Conservation (phyloP, 2,797 vertebrate genomes). For the Pelobates cultripes region DNA sequence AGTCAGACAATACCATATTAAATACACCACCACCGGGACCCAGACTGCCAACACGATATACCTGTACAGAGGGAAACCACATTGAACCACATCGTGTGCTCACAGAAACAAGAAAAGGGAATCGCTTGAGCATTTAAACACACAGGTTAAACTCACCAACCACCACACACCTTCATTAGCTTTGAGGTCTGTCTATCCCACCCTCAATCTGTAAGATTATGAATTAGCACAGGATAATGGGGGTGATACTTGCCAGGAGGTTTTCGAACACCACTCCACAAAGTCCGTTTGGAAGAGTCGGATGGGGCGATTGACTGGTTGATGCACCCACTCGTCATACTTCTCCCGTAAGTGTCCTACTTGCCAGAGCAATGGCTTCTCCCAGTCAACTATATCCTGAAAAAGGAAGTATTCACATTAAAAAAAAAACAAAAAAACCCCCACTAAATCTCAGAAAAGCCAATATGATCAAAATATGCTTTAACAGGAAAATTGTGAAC, state of each 20-base stretch:
- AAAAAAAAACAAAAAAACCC: neutral
- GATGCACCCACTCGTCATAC: conserved; percentile 95
- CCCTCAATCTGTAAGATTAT: no score
- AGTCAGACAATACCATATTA: conserved; percentile 85
- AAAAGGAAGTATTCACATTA: no score
- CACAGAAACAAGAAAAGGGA: no score
- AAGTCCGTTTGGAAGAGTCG: conserved; percentile 90
- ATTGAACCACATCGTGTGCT: neutral
- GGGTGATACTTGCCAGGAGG: conserved; percentile 81
- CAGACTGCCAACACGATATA: conserved; percentile 90
- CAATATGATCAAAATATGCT: neutral
- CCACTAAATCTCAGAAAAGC: neutral
- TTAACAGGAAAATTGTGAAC: neutral
- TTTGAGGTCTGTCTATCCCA: no score
- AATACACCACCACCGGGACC: conserved; percentile 85
- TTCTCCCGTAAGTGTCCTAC: conserved; percentile 92
- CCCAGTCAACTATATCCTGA: conserved; percentile 96
- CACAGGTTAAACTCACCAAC: no score
- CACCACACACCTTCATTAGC: no score
- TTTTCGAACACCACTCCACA: conserved; percentile 88
- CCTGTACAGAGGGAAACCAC: conserved; percentile 68
- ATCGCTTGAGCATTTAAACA: no score
- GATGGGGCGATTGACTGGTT: conserved; percentile 91
- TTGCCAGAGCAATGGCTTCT: conserved; percentile 93
- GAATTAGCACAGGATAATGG: no score